Conservation (phyloP, 2,113 vertebrate species). For the Muscicapa adusta region DNA sequence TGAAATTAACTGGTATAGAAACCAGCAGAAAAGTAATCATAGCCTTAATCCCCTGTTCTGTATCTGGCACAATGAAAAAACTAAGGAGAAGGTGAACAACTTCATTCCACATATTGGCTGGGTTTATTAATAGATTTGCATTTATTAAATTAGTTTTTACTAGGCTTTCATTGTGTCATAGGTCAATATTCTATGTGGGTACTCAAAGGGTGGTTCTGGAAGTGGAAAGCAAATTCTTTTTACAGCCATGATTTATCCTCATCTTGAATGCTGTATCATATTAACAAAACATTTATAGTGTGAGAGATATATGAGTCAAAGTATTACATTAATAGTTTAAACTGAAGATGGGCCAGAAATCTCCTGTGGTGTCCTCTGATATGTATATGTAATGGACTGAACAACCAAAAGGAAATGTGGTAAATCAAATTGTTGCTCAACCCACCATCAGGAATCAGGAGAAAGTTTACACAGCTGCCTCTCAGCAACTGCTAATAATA, state of each 20-base stretch:
- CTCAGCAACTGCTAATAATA: neutral
- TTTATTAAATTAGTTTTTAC: neutral
- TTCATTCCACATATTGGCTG: neutral
- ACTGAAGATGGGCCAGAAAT: neutral
- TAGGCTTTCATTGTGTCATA: neutral
- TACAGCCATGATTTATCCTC: neutral
- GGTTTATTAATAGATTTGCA: neutral
- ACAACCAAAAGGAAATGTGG: neutral
- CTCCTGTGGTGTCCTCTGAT: neutral
- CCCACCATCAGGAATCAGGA: neutral
- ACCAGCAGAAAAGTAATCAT: neutral
- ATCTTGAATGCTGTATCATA: neutral
- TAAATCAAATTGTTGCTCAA: conserved; percentile 39
- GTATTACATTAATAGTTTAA: conserved; percentile 20
- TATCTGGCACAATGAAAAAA: neutral
- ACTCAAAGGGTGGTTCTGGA: neutral
- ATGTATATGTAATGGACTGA: neutral
- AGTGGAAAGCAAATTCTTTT: neutral
- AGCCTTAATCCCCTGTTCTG: neutral
- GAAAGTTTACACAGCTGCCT: conserved; percentile 19
- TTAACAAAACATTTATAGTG: conserved; percentile 55
- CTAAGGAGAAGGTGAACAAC: neutral
- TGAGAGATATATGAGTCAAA: neutral
- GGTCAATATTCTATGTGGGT: neutral
- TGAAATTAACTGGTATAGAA: neutral